Base-by-base conservation (phyloP, 2,113 vertebrate species). In the Sebastes schlegelii region DNA sequence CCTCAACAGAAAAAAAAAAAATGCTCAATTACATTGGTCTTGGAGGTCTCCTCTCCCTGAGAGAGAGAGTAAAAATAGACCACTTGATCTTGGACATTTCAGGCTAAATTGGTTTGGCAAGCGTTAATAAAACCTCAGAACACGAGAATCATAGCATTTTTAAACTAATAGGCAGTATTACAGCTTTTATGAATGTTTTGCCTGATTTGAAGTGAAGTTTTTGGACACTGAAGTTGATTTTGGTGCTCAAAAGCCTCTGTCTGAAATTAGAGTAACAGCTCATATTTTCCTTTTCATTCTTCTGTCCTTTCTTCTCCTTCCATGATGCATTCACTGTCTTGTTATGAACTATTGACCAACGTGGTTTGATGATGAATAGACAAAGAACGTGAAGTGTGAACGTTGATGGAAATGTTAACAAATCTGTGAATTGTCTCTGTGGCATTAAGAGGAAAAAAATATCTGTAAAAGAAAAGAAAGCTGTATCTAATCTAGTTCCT, bases 131-230 rank as follows among this genome's bases (percentile, higher is more conserved):
- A 92, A 78, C 82, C 88, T 66, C 80, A 82, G 80, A 87, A 86
- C 79, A 84, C 11, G 21, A 75, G 71, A 70, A 80, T 77, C 70
- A 73, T 67, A 73, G 66, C 73, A 77, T 89, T 85, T 87, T 79
- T 60, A 71, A 76, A 54, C 84, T 86, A 90, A 89, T 89, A 66
- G 83, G 66, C 84, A 71, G 60, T 55, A 73, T 84, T 72, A 74
- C 17, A 2, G 5, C 74, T 91, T 91, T 85, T 87, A 84, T 89
- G 82, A 88, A 91, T 79, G 88, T 90, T 92, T 76, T 81, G 90
- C 89, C 87, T 93, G 86, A 89, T 91, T 89, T 89, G 66, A 87
- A 83, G 74, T 21, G 77, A 87, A 82, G 86, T 89, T 40, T 80
- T 85, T 88, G 84, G 80, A 87, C 82, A 77, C 23, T 34, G 78